These are phyloP conservation scores for Conus canariensis DNA, from an alignment of 2,888 invertebrate species.

Conservation along the genomic window DNA sequence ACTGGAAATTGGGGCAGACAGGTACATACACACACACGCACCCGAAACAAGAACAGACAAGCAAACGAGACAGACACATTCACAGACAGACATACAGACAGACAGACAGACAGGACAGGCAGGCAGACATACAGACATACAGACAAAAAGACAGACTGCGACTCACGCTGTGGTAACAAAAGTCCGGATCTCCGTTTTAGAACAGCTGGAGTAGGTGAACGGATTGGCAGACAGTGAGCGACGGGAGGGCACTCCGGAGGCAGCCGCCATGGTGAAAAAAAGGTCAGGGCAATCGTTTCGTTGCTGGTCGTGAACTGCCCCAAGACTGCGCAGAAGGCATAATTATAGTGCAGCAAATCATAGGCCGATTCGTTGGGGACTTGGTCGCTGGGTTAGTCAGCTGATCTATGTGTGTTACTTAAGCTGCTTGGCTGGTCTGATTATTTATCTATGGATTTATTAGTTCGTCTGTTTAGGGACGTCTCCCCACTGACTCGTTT, in stretches of 20 bases:
- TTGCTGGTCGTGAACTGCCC: slow-evolving; percentile 31
- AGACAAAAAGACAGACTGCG: not conserved
- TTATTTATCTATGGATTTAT: too few relatives aligned
- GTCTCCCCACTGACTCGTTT: too few relatives aligned
- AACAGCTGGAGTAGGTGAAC: slow-evolving; percentile 38
- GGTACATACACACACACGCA: not conserved
- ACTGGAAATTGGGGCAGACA: too few relatives aligned
- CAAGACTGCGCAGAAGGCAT: not conserved
- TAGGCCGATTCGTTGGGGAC: too few relatives aligned
- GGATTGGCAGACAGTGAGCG: slow-evolving; percentile 14
- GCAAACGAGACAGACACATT: not conserved
- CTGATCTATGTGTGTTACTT: too few relatives aligned
- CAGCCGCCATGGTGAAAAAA: slow-evolving; percentile 38
- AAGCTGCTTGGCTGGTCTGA: too few relatives aligned
- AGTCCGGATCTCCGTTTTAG: slow-evolving; percentile 2
- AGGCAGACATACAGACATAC: not conserved
- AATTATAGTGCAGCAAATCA: too few relatives aligned
- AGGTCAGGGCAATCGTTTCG: slow-evolving; percentile 15
- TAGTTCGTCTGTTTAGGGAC: too few relatives aligned
- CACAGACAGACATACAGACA: not conserved
- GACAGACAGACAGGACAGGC: not conserved
- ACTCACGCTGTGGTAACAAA: slow-evolving; percentile 11
- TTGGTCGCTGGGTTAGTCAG: too few relatives aligned
- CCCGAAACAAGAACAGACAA: not conserved
- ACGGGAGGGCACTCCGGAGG: slow-evolving; percentile 30